phyloP scores from a whole-genome alignment of 2,797 vertebrate genomes.

The Notoglanidium macrostoma region DNA sequence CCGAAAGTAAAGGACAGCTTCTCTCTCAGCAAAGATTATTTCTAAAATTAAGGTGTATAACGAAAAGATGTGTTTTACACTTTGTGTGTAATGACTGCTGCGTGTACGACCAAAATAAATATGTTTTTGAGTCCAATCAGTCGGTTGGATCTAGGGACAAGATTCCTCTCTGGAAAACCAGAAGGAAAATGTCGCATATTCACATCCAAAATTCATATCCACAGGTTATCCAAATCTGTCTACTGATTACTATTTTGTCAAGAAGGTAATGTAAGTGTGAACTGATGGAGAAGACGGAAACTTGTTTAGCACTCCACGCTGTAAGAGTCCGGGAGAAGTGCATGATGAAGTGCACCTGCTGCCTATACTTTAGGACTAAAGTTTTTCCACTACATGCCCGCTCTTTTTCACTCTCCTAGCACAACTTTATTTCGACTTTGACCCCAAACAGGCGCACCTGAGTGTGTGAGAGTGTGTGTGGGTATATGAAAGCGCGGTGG shows the following conservation, averaged over 20 bases:
- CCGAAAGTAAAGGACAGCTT: slow-evolving; percentile 7
- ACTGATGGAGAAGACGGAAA: neutral
- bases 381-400: slow-evolving; percentile 65
- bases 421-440: slow-evolving; percentile 18
- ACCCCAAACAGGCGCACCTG: slow-evolving; percentile 17
- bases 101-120: neutral
- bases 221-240: neutral
- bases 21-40: slow-evolving; percentile 9
- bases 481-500: slow-evolving; percentile 52
- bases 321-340: slow-evolving; percentile 22
- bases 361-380: slow-evolving; percentile 60
- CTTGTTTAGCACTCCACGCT: slow-evolving; percentile 1
- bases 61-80: neutral
- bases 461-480: slow-evolving; percentile 38
- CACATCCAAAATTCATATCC: neutral
- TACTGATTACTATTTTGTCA: neutral
- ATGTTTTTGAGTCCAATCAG: neutral
- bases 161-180: slow-evolving; percentile 50
- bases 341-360: slow-evolving; percentile 71
- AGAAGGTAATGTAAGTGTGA: neutral
- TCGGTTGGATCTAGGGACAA: neutral
- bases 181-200: slow-evolving; percentile 21
- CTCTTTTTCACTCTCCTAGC: slow-evolving; percentile 48
- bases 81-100: neutral
- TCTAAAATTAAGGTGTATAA: neutral